Base-by-base conservation (phyloP, 2,113 vertebrate species). In the Bubo blakistoni region DNA sequence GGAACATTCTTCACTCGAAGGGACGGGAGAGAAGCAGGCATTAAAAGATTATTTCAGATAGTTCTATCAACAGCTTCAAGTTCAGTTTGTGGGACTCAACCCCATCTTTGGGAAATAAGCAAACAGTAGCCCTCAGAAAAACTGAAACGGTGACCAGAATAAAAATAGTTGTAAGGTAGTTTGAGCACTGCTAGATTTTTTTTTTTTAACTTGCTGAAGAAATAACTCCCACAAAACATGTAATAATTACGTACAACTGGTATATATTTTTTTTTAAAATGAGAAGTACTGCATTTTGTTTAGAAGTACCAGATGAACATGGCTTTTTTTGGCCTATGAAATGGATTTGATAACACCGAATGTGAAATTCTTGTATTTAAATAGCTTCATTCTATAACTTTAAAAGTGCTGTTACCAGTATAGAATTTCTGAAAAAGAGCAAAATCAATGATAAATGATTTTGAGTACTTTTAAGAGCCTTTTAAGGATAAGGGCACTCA, bases 401-500 rank as follows among this genome's bases (percentile, higher is more conserved):
- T 7, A 6, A 8, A 62, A 72, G 26, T 32, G 12, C 7, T 36
- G 5, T 49, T 77, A 18, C 9, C 3, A 7, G 4, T 61, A 36
- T 16, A n/a, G 51, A 61, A 22, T 57, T 29, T 29, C 36, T 55
- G 20, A 10, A 46, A 40, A 74, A 24, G 3, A 38, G 4, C 16
- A 26, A 81, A 71, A 15, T 3, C 4, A 36, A 4, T 29, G n/a
- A 13, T 14, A 59, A 55, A 16, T 49, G 1, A 5, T 59, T 88
- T 16, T 70, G 11, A 9, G 51, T 61, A 17, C 38, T 57, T 88
- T 26, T 1, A 9, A 17, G 77, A 54, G 13, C 42, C 21, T 44
- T 0, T 22, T 77, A 26, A 34, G 16, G 8, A 2, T 16, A 26
- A 69, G 4, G 22, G 10, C 15, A 8, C 10, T 55, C 0, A 10